These are phyloP conservation scores for Limnodromus scolopaceus DNA, from an alignment of 2,797 vertebrate genomes.

Conservation along the genomic window DNA sequence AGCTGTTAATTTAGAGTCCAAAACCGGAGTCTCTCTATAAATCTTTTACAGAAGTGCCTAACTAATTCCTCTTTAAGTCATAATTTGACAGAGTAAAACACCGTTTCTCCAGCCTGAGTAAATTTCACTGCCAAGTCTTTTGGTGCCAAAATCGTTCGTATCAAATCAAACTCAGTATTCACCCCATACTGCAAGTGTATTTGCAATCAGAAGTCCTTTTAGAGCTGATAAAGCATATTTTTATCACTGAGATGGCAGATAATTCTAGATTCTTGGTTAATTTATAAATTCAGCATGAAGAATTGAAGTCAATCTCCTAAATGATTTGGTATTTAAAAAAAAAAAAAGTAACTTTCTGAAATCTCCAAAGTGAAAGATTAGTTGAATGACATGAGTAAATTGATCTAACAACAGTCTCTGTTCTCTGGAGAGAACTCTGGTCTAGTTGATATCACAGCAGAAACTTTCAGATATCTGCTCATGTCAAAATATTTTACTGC, in stretches of 20 bases:
- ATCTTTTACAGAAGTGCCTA: not conserved
- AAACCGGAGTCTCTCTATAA: not conserved
- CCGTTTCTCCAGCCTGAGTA: not conserved
- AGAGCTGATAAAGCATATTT: not conserved
- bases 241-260: not conserved
- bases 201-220: not conserved
- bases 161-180: not conserved
- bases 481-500: not conserved
- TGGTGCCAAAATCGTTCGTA: not conserved
- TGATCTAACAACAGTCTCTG: not conserved
- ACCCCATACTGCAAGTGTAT: accelerated
- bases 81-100: not conserved
- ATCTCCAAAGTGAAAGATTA: not conserved
- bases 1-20: not conserved
- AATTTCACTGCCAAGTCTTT: not conserved
- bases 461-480: not conserved
- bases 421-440: not conserved
- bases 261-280: not conserved
- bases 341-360: not conserved
- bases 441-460: not conserved
- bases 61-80: not conserved
- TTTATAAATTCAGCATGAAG: not conserved
- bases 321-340: not conserved
- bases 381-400: not conserved
- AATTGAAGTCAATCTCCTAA: not conserved